phyloP scores from a whole-genome alignment of 2,888 invertebrate genomes.

The Aphrophora alni region DNA sequence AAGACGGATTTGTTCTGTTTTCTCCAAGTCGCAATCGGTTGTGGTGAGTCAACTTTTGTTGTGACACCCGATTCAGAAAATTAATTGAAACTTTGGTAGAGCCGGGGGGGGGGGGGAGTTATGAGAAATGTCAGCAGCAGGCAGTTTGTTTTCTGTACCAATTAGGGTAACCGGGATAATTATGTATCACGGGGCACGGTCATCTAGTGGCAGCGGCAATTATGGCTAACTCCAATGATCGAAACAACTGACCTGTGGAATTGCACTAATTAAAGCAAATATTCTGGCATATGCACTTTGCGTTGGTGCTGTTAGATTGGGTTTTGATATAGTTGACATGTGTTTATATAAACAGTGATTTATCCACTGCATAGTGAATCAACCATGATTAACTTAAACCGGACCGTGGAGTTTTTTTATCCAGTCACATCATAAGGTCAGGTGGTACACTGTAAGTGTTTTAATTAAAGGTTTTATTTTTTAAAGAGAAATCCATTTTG shows the following conservation, averaged over 20 bases:
- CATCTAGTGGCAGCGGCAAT: neutral
- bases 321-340: too few relatives aligned
- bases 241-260: neutral
- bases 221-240: neutral
- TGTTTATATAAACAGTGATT: too few relatives aligned
- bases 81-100: neutral
- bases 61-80: neutral
- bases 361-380: too few relatives aligned
- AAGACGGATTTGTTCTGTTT: neutral
- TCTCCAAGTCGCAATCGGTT: neutral
- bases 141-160: neutral
- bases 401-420: too few relatives aligned
- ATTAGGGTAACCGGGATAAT: neutral
- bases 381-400: too few relatives aligned
- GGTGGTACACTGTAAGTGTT: too few relatives aligned
- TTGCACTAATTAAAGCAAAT: neutral
- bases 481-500: too few relatives aligned
- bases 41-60: neutral
- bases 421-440: too few relatives aligned
- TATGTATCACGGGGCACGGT: neutral
- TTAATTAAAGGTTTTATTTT: too few relatives aligned
- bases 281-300: neutral
- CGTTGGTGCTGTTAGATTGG: neutral
- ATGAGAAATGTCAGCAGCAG: neutral
- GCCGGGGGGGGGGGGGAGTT: neutral